Base-by-base conservation (phyloP, 2,113 vertebrate species). In the Circaetus gallicus region DNA sequence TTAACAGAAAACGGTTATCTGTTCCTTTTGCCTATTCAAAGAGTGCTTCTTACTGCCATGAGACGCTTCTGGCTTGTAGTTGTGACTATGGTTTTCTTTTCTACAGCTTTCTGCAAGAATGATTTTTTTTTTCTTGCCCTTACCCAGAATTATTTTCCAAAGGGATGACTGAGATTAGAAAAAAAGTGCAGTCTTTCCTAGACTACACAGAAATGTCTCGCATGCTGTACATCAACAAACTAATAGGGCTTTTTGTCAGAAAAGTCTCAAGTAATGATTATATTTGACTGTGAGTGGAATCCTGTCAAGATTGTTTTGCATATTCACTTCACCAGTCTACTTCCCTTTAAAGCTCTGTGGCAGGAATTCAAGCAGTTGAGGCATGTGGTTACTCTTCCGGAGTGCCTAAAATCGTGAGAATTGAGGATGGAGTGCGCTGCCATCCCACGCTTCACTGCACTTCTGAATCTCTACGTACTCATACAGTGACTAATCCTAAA, bases 381-480 rank as follows among this genome's bases (percentile, higher is more conserved):
- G 53, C 58, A 26, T 29, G 52, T 34, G 38, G 25, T 67, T 50
- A 6, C 47, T 81, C 17, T 31, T 50, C 28, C 40, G 58, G 43
- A 59, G 73, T 49, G 29, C 62, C 76, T 25, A 38, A n/a, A 32
- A 29, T 42, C 28, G 4, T 29, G 32, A 55, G 85, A 59, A 9
- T 5, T 40, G 58, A 58, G 65, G 47, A 38, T 52, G 56, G 34
- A 6, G 42, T 11, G 31, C 0, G 0, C 4, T 29, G 42, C 45
- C 6, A 9, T 24, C n/a, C 21, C 10, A 4, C 36, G 1, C 49
- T 45, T 63, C 45, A 9, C 40, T 47, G 21, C 63, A 7, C 17
- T 45, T 69, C 45, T 43, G 20, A 16, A 61, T 40, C 52, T 86
- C 59, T 11, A 1, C 0, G 0, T 53, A 2, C 38, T 80, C 63